Evolutionary conservation across 2,888 invertebrate genomes (phyloP), one percentile per base, ranked within the genome.

Genomic region (Dynastes maya): DNA sequence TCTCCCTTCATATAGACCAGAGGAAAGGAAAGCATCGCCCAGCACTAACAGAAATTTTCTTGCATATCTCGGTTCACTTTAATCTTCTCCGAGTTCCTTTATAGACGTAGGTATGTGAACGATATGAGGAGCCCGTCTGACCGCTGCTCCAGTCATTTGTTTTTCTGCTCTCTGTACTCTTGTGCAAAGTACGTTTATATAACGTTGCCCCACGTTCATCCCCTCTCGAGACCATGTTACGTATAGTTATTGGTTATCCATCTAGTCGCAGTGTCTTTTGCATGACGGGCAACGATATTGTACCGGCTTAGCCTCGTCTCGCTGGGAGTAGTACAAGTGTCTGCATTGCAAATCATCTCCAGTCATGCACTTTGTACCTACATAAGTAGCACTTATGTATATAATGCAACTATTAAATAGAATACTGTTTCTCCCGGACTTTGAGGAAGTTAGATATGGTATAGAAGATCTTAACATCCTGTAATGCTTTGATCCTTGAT

Each of bases 241-340:
- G 37, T 63, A 63, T 63, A 63, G 63, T 29, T 63, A 63, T 63
- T 63, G 63, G 63, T 63, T 63, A 63, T 63, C 8, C 29, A 63
- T 63, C 45, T 45, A 11, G 45, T 45, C 2, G 45, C 11, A 45
- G 13, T 32, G 29, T 32, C 55, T 6, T 63, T 32, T 63, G 27
- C 29, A 11, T 32, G 63, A 63, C 61, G 27, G 1, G 22, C 11
- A 51, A 51, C 9, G 51, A 16, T 27, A 11, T 29, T 63, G 29
- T 63, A 63, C 29, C 63, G 9, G 27, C 63, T 63, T 29, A 63
- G 63, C 5, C 13, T 32, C 2, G 63, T 11, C 29, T 45, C 11
- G 45, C 45, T 45, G 2, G 45, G 45, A 45, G 11, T 45, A 45
- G 45, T 45, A n/a, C 32, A 22, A 4, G 16, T n/a, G 63, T 29